phyloP scores from a whole-genome alignment of 2,888 invertebrate species.

The Cantharis lateralis region DNA sequence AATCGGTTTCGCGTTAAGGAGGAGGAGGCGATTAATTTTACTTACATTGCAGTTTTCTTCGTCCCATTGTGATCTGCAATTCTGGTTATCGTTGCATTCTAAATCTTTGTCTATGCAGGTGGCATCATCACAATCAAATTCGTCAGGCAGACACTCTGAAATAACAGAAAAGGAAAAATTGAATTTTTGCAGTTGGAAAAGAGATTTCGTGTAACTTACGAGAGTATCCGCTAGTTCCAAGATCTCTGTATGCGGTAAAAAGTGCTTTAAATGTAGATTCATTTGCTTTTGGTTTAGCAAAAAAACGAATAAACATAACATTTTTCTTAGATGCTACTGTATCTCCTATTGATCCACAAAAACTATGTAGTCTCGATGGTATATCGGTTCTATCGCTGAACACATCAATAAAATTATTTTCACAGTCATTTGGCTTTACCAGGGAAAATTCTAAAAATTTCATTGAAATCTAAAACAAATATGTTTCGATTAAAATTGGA shows the following conservation, averaged over 20 bases:
- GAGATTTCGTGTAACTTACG: slow-evolving; percentile 12
- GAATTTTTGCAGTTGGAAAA: neutral
- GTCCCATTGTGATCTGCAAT: slow-evolving; percentile 85
- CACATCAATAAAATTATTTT: slow-evolving; percentile 75
- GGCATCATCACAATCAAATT: slow-evolving; percentile 86
- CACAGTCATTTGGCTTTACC: slow-evolving; percentile 77
- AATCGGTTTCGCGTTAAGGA: neutral
- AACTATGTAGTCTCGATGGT: slow-evolving; percentile 66
- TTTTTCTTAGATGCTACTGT: slow-evolving; percentile 70
- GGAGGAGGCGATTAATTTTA: slow-evolving; percentile 13
- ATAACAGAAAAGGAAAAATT: neutral
- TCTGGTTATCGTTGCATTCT: slow-evolving; percentile 72
- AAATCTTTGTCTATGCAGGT: slow-evolving; percentile 77
- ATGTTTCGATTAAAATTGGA: neutral
- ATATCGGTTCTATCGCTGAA: slow-evolving; percentile 69
- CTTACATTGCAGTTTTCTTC: slow-evolving; percentile 67
- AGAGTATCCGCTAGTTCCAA: slow-evolving; percentile 50
- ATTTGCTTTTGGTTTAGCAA: slow-evolving; percentile 63
- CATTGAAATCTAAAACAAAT: slow-evolving; percentile 67
- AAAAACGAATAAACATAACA: slow-evolving; percentile 75
- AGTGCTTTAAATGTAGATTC: slow-evolving; percentile 70
- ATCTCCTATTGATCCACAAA: slow-evolving; percentile 87
- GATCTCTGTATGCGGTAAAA: slow-evolving; percentile 76
- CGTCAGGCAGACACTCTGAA: slow-evolving; percentile 56
- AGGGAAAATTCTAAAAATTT: slow-evolving; percentile 69